phyloP scores from a whole-genome alignment of 2,888 invertebrate genomes.

The Ennomos quercinarius region DNA sequence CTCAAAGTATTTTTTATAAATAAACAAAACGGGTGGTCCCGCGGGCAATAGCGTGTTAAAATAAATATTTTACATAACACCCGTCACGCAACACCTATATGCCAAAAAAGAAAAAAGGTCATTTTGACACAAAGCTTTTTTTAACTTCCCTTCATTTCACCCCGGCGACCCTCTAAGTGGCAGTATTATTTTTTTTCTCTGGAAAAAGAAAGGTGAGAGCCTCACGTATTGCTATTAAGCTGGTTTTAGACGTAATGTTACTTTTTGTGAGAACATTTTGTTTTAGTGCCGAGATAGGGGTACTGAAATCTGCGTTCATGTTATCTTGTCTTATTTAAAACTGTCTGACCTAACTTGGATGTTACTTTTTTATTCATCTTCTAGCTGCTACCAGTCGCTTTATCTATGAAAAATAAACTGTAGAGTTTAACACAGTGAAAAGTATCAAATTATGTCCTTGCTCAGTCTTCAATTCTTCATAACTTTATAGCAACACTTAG shows the following conservation, averaged over 20 bases:
- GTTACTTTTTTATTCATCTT: too few species aligned
- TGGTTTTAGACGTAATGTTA: slow-evolving; percentile 37
- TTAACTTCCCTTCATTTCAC: slow-evolving; percentile 44
- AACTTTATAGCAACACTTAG: too few species aligned
- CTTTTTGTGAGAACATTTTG: slow-evolving; percentile 28
- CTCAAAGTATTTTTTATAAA: too few species aligned
- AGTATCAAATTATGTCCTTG: too few species aligned
- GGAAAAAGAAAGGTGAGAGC: slow-evolving; percentile 39
- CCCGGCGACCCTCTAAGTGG: slow-evolving; percentile 47
- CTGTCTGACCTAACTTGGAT: too few species aligned
- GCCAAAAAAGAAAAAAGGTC: slow-evolving; percentile 42
- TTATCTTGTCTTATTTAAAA: background rate
- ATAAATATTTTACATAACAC: slow-evolving; percentile 38
- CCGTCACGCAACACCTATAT: slow-evolving; percentile 45
- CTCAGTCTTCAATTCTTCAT: too few species aligned
- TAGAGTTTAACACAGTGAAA: too few species aligned
- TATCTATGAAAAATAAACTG: too few species aligned
- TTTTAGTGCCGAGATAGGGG: slow-evolving; percentile 9
- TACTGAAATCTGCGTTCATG: background rate
- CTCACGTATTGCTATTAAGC: slow-evolving; percentile 43
- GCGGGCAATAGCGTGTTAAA: too few species aligned
- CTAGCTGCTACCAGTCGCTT: too few species aligned
- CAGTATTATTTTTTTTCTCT: slow-evolving; percentile 42
- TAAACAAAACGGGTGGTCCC: too few species aligned
- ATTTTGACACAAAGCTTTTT: slow-evolving; percentile 51